These are phyloP conservation scores for Microhierax caerulescens DNA, from an alignment of 2,797 vertebrate genomes.

Conservation along the genomic window DNA sequence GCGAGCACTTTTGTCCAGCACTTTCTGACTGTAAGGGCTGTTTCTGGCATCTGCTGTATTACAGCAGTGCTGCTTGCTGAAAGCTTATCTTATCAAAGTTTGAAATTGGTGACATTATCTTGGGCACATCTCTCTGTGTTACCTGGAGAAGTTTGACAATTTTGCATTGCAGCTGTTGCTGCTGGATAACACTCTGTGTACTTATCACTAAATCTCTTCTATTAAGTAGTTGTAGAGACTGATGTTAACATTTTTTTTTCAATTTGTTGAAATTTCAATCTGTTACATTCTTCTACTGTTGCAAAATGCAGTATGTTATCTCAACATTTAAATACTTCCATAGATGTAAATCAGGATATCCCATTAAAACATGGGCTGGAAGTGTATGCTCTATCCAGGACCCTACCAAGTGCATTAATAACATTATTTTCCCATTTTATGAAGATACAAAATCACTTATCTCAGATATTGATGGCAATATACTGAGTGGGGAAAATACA, in stretches of 20 bases:
- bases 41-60: background rate
- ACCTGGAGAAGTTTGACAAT: background rate
- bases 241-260: background rate
- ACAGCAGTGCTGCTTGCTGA: background rate
- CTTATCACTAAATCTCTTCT: background rate
- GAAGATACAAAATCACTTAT: background rate
- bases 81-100: background rate
- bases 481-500: background rate
- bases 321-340: background rate
- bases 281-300: background rate
- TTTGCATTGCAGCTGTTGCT: background rate
- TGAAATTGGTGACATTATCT: conserved; percentile 1
- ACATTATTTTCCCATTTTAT: background rate
- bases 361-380: background rate
- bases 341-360: background rate
- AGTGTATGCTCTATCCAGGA: background rate
- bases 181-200: background rate
- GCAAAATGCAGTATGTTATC: background rate
- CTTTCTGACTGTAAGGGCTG: background rate
- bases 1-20: background rate
- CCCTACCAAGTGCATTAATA: background rate
- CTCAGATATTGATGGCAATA: background rate
- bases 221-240: background rate
- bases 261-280: background rate
- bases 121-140: background rate